These are phyloP conservation scores for Iphiclides podalirius DNA, from an alignment of 2,888 invertebrate genomes.

Conservation along the genomic window DNA sequence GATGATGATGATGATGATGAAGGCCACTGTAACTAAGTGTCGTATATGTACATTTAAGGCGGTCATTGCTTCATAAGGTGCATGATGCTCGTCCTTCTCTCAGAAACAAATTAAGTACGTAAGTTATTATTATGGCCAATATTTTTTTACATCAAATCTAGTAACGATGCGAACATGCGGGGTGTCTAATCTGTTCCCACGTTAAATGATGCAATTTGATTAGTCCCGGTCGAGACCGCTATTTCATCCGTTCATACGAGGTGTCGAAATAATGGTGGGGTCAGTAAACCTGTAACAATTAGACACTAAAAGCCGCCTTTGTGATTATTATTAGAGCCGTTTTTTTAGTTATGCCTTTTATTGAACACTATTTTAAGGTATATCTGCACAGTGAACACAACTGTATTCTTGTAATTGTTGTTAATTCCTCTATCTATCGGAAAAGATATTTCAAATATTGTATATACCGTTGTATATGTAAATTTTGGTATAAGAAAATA, in stretches of 20 bases:
- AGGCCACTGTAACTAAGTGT: too few species aligned
- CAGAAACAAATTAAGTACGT: too few species aligned
- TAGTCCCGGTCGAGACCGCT: conserved; percentile 8
- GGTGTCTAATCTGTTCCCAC: conserved; percentile 9
- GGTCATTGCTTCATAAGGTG: too few species aligned
- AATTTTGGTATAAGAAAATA: too few species aligned
- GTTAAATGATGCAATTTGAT: conserved; percentile 11
- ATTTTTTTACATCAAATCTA: background rate
- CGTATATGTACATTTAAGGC: too few species aligned
- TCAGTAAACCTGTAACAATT: conserved; percentile 1
- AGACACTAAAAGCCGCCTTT: background rate
- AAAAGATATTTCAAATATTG: too few species aligned
- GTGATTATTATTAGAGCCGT: background rate
- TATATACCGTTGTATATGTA: too few species aligned
- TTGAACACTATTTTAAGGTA: background rate
- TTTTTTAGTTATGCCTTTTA: background rate
- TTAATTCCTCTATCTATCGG: too few species aligned
- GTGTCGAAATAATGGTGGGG: conserved; percentile 4
- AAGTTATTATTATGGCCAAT: background rate
- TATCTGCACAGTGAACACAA: too few species aligned
- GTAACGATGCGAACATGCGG: background rate
- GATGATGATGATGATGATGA: too few species aligned
- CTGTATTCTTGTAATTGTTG: too few species aligned
- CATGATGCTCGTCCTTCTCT: too few species aligned
- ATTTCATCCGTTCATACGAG: background rate